Percentiles rank a stretch among this genome's conserved stretches.
Evolutionary conservation across 2,888 invertebrate species (phyloP).

Genomic region (Galerucella pusilla): DNA sequence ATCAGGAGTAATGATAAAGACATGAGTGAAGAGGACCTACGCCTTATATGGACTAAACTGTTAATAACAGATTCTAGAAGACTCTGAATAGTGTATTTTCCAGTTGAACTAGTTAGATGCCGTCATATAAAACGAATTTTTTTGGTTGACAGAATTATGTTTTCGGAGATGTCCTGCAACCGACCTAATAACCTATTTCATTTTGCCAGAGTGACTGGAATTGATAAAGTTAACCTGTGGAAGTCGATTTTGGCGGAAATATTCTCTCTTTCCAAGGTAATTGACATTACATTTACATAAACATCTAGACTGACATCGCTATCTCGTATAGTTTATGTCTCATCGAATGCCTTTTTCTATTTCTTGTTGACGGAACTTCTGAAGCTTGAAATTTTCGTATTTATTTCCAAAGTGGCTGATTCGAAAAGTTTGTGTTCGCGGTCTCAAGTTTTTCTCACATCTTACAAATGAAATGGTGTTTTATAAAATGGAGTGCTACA

Average conservation of each 20-base stretch:
- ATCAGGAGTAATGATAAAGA: too few species aligned
- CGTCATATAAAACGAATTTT: too few species aligned
- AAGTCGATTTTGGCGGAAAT: conserved; percentile 2
- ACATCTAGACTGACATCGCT: background rate
- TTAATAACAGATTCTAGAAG: too few species aligned
- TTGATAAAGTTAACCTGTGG: conserved; percentile 32
- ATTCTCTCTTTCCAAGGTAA: conserved; percentile 14
- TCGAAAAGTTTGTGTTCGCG: too few species aligned
- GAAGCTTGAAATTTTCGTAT: background rate
- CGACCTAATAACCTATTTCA: conserved; percentile 5
- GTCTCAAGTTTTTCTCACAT: too few species aligned
- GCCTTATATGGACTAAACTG: too few species aligned
- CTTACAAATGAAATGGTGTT: too few species aligned
- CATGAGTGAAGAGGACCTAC: too few species aligned
- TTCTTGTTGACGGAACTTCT: background rate
- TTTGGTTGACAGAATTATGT: too few species aligned
- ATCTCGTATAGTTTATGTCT: background rate
- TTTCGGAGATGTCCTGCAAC: background rate
- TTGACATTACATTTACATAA: conserved; percentile 31
- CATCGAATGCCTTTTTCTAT: background rate
- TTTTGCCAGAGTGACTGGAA: conserved; percentile 1
- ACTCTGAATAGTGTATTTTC: too few species aligned
- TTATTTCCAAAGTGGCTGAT: background rate
- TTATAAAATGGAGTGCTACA: too few species aligned
- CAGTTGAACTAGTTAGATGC: too few species aligned